Base-by-base conservation (phyloP, 2,113 vertebrate genomes). In the Panthera uncia region DNA sequence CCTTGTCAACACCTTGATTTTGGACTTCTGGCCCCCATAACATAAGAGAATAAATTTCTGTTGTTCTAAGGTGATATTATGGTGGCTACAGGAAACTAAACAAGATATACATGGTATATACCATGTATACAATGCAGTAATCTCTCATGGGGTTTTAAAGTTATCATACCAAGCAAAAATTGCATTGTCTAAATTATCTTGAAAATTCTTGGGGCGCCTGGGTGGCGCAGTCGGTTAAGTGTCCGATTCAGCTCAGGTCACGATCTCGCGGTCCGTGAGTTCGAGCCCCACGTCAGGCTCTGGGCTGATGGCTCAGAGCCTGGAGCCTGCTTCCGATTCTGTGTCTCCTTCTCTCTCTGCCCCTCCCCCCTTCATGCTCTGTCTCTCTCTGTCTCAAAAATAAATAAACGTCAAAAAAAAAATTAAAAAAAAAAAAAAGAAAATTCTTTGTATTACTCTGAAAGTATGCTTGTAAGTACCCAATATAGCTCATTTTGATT, bases 391-490 rank as follows among this genome's bases (percentile, higher is more conserved):
- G 36, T 36, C 36, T 36, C 36, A 36, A 36, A 36, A 36, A 36
- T 36, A 36, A 36, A 36, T 36, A 36, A 36, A 36, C 36, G 36
- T 36, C 36, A 36, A 36, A 36, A 36, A 36, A 36, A 36, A 36
- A 36, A 36, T 36, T 36, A 36, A 36, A 36, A 36, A 36, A 36
- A 36, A 87, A 94, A 88, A 76, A 87, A 94, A 88, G 36, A 76
- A 87, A 94, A 88, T 71, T 50, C 31, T 29, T 78, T 71, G 36
- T 41, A 50, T 80, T 48, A 27, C 68, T 57, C 41, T 86, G 38
- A 88, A 83, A 69, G 55, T 41, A 25, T 63, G 63, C 52, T 89
- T 31, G 90, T 94, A 94, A 69, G 85, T n/a, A 96, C 29, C 38
- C 29, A 66, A 14, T 36, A 31, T 7, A 25, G 88, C 19, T 73